Evolutionary conservation across 2,888 invertebrate genomes (phyloP).

Genomic region (Mythimna loreyi): DNA sequence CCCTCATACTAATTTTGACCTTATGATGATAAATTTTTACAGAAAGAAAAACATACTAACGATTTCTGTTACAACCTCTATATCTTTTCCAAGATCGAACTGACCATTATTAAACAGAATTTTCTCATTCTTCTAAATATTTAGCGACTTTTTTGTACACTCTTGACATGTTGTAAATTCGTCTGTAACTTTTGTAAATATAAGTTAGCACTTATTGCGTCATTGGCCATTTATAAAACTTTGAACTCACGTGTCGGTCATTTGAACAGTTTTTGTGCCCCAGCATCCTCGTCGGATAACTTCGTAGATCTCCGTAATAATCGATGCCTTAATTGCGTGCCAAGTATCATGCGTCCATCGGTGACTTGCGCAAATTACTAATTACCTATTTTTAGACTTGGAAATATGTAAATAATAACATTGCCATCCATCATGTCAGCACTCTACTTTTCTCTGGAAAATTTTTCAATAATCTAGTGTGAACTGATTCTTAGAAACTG

Average conservation of each 20-base stretch:
- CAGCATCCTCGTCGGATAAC: constrained; percentile 30
- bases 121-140: constrained; percentile 21
- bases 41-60: too few species aligned
- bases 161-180: constrained; percentile 31
- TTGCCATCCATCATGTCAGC: constrained; percentile 56
- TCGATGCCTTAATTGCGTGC: constrained; percentile 15
- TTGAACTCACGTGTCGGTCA: constrained; percentile 42
- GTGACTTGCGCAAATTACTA: constrained; percentile 26
- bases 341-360: constrained; percentile 1
- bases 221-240: constrained; percentile 47
- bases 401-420: constrained; percentile 51
- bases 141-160: constrained; percentile 15
- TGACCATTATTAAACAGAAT: constrained; percentile 7
- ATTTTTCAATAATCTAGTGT: constrained; percentile 61
- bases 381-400: constrained; percentile 35
- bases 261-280: constrained; percentile 26
- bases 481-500: constrained; percentile 72
- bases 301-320: constrained; percentile 21
- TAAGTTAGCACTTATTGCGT: constrained; percentile 51
- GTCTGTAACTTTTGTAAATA: constrained; percentile 42
- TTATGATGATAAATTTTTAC: too few species aligned
- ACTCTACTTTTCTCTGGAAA: constrained; percentile 53
- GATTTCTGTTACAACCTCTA: too few species aligned
- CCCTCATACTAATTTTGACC: too few species aligned
- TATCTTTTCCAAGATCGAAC: not conserved